Conservation (phyloP, 1,140 invertebrate species). For the Potamilus streckersoni region DNA sequence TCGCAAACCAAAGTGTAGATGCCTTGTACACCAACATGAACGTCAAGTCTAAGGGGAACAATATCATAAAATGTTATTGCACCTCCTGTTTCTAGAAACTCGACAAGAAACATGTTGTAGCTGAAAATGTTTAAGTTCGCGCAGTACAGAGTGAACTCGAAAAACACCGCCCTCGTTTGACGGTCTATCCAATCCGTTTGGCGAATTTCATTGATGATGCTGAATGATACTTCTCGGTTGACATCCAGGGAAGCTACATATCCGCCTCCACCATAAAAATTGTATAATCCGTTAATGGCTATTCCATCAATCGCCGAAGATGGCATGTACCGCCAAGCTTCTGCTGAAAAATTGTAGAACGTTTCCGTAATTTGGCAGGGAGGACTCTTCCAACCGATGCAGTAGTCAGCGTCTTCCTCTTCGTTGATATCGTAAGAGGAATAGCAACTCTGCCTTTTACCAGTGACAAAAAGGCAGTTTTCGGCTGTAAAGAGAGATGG, state of each 20-base stretch:
- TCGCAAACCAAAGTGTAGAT: constrained; percentile 51
- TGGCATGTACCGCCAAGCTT: constrained; percentile 47
- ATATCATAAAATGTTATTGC: constrained; percentile 51
- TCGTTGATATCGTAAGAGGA: constrained; percentile 22
- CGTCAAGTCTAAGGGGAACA: constrained; percentile 49
- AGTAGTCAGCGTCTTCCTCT: constrained; percentile 43
- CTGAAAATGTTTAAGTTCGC: constrained; percentile 58
- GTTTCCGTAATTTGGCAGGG: constrained; percentile 33
- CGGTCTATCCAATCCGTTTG: constrained; percentile 69
- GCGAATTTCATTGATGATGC: constrained; percentile 61
- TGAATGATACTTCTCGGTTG: constrained; percentile 38
- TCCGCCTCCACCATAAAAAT: constrained; percentile 47
- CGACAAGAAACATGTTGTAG: constrained; percentile 50
- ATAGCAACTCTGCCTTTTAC: constrained; percentile 3
- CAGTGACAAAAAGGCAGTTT: too few species aligned
- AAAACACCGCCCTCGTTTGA: constrained; percentile 70
- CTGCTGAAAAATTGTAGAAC: constrained; percentile 31
- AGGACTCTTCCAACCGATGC: constrained; percentile 39
- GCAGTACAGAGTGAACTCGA: constrained; percentile 72
- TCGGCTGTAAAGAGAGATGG: too few species aligned
- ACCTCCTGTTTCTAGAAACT: constrained; percentile 70
- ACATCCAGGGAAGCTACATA: constrained; percentile 50
- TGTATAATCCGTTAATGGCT: constrained; percentile 44
- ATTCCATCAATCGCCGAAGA: constrained; percentile 43
- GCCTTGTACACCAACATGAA: constrained; percentile 45